Base-by-base conservation (phyloP, 2,888 invertebrate species). In the Orthonychiurus folsomi region DNA sequence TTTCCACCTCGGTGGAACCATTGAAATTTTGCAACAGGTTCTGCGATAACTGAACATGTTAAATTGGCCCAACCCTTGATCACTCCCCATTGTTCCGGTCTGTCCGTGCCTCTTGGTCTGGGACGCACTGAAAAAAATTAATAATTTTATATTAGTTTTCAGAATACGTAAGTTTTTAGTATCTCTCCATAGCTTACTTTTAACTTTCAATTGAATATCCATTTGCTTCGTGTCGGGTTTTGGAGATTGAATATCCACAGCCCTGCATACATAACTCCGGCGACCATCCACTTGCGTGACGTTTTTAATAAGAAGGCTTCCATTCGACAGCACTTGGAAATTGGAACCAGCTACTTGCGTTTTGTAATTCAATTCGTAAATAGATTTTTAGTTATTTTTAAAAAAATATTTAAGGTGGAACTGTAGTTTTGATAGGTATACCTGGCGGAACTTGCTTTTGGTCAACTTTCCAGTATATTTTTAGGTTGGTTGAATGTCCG, bases 1-100 rank as follows among this genome's bases (percentile, higher is more conserved):
- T 24, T 54, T 24, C 63, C 66, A 37, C 63, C 61, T 27, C 61
- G 60, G 58, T 68, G 64, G n/a, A 47, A 28, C 83, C 83, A 83
- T 57, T 77, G 78, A 69, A 82, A 83, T 57, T 77, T 78, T n/a
- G 82, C 80, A 20, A 78, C 76, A 0, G 83, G 83, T 73, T 81
- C 81, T 3, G 81, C 81, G 65, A 79, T 78, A 60, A 80, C 82
- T 73, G 80, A 77, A 76, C 85, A 85, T 18, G 81, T 81, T 63
- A 85, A 77, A 74, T 82, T 82, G 1, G 80, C 81, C 28, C 76
- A 77, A 21, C 84, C 83, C 50, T 80, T 80, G 56, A 82, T 52
- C 25, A 73, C 73, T 1, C 73, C 73, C 68, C 68, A 73, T 47
- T 69, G 66, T 57, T 70, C 69, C 50, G 60, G 64, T 25, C 66